Base-by-base conservation (phyloP, 2,888 invertebrate species). In the Apamea crenata region DNA sequence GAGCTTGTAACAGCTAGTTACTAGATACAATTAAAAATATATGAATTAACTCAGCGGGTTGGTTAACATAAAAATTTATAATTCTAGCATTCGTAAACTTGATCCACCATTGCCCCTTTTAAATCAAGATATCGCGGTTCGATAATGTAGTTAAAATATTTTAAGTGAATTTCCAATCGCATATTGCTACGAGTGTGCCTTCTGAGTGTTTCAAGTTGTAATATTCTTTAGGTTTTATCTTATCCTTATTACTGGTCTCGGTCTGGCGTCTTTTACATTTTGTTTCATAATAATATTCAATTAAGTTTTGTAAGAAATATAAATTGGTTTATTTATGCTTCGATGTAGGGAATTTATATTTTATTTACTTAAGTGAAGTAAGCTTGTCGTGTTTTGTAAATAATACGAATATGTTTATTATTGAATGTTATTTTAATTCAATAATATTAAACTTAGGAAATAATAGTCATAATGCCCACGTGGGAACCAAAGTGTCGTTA, bases 211-310 rank as follows among this genome's bases (percentile, higher is more conserved):
- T 29, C 14, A 56, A 21, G 0, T 0, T 53, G n/a, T 18, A 14
- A 21, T 16, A 40, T 29, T 71, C 14, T 32, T 56, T 73, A 82
- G 53, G 69, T 66, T 47, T 66, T 86, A 70, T n/a, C 53, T 36
- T 53, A 66, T 65, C n/a, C 36, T 70, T 75, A 79, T 84, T 87
- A 87, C n/a, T 84, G 69, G 53, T 75, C 47, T 79, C 40, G 21
- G 36, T 47, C 50, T 69, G 29, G 56, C 40, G 56, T 75, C 32
- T 70, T 73, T 73, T 70, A 69, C 18, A 61, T 47, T 79, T 66
- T 63, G 29, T 44, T 69, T 59, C 29, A 21, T 71, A 78, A n/a
- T 74, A 82, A 86, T 73, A 77, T 83, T 67, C 56, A 71, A 83
- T 82, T 71, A 68, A 3, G 67, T 53, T 82, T 76, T 44, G 21